Evolutionary conservation across 2,888 invertebrate species (phyloP), one percentile per base, ranked within the genome.

Genomic region (Corythucha ciliata): DNA sequence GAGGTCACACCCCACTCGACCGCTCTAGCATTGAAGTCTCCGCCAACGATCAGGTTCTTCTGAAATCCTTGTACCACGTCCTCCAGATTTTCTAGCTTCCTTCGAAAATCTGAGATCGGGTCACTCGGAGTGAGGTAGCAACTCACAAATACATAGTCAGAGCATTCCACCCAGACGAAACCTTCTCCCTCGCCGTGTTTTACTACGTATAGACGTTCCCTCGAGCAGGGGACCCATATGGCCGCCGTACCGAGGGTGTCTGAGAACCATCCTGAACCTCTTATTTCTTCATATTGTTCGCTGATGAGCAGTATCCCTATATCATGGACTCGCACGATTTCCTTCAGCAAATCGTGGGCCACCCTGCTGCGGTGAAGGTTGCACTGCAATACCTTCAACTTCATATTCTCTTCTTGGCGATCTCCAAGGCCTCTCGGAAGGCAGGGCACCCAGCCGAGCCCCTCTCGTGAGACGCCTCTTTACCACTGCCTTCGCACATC

Each of bases 1-100:
- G 12, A 7, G 18, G 57, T 54, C 54, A 60, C 59, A 7, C 60
- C 59, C 60, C 61, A 63, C 48, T 59, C 56, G 44, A 52, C 29
- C 10, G 59, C 58, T 27, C 49, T 58, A 20, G 55, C 49, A 42
- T 59, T 60, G 37, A 57, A 58, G 36, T 60, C 57, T 7, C 52
- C 52, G 10, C 25, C 48, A n/a, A 58, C 50, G 22, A 57, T 32
- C 1, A 58, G 41, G n/a, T 48, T 37, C 8, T 55, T 48, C 3
- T 27, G 34, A 4, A 48, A 1, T 12, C 21, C 24, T 8, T 26
- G 32, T 8, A 51, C 27, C 16, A 24, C 29, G 26, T 33, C 42
- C 39, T 54, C 46, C 14, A 32, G 26, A 7, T 18, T 18, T 45
- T n/a, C 29, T 20, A 45, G 21, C 45, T 37, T 48, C 32, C 16